Base-by-base conservation (phyloP, 1,140 invertebrate species). In the Heterodera schachtii region DNA sequence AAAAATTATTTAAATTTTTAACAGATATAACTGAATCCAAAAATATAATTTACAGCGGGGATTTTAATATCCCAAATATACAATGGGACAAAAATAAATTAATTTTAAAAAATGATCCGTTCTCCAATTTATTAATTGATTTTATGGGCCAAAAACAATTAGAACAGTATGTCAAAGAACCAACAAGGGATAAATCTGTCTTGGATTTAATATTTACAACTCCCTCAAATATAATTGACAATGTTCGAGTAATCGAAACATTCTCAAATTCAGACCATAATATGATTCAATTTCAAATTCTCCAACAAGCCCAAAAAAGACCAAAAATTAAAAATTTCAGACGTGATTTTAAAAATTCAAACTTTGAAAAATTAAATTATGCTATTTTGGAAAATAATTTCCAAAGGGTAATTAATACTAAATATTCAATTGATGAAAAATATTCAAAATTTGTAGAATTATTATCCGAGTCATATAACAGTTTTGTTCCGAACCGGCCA, bases 141-240 rank as follows among this genome's bases (percentile, higher is more conserved):
- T 71, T 71, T 7, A 71, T 71, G 44, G 69, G 16, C 13, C 31
- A 71, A 71, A 71, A 71, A 71, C 69, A 71, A 71, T 13, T 71
- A 71, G 16, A 71, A 71, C 69, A 71, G 69, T 71, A 8, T 8
- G 69, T 71, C 8, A 71, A 44, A 71, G 69, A 71, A 16, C 69
- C 69, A 9, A 71, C 69, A 41, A 71, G 69, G 13, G 13, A 71
- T 8, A 71, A 16, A 11, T 7, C 69, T 8, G 16, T 71, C 16
- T 71, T 71, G 44, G 69, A 71, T 16, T 41, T 71, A 71, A 71
- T 71, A 41, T 44, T 71, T 49, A 6, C 47, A 49, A 49, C 47
- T 9, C 8, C 69, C 16, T n/a, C n/a, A n/a, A 16, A 71, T 13
- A 7, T 41, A 8, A 71, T 71, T 71, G 16, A 71, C 7, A 71